Evolutionary conservation across 2,797 vertebrate species (phyloP).

Genomic region (Caiman crocodilus): DNA sequence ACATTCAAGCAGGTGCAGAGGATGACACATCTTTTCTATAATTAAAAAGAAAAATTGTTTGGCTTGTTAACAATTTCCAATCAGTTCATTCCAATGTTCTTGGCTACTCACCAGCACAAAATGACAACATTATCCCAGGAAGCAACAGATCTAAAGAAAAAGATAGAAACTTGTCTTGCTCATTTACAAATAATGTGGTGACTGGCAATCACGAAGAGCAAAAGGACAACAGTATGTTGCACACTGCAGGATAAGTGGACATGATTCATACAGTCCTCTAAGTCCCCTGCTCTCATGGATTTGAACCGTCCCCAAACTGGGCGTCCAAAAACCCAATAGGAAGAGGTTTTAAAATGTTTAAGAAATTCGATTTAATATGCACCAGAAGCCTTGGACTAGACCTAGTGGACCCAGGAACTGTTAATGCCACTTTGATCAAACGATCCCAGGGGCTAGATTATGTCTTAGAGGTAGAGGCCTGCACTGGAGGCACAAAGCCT

Average conservation of each 20-base stretch:
- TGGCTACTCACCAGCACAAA: not conserved
- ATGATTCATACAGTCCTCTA: not conserved
- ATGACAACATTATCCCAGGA: not conserved
- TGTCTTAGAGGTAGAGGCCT: rapidly evolving
- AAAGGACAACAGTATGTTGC: not conserved
- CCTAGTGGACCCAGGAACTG: too few relatives aligned
- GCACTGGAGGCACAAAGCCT: not conserved
- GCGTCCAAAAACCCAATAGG: not conserved
- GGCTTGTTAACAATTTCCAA: not conserved
- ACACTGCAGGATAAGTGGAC: not conserved
- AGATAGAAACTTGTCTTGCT: not conserved
- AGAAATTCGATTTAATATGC: not conserved
- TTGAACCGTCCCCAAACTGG: rapidly evolving
- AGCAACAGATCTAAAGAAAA: not conserved
- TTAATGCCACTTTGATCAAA: not conserved
- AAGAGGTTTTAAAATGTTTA: not conserved
- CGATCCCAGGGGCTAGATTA: not conserved
- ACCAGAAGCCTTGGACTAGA: not conserved
- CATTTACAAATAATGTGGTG: not conserved
- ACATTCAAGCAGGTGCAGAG: not conserved
- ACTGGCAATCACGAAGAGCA: not conserved
- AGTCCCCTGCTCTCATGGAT: not conserved
- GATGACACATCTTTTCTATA: not conserved
- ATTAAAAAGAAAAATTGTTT: not conserved
- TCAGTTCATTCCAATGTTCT: not conserved